Base-by-base conservation (phyloP, 2,888 invertebrate species). In the Suillia variegata region DNA sequence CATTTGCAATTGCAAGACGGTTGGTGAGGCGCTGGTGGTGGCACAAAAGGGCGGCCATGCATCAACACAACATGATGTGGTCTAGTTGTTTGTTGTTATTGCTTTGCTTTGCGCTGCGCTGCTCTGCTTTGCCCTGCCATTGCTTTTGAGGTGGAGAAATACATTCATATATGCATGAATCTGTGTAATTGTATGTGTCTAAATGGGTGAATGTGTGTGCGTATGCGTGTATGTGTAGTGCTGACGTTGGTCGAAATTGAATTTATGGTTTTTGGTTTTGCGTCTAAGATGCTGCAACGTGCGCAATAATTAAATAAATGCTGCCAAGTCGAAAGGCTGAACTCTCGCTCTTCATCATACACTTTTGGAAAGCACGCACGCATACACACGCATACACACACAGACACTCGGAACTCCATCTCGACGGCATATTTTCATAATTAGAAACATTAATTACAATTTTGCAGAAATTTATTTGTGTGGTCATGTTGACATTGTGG, bases 391-490 rank as follows among this genome's bases (percentile, higher is more conserved):
- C n/a, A n/a, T n/a, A n/a, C n/a, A n/a, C n/a, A n/a, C n/a, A n/a
- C n/a, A n/a, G n/a, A n/a, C n/a, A n/a, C n/a, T n/a, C n/a, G n/a
- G n/a, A n/a, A n/a, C n/a, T n/a, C n/a, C n/a, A n/a, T n/a, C n/a
- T n/a, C n/a, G n/a, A 18, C 18, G 45, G 45, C 45, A 45, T 17
- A 45, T 45, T 45, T 45, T 45, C 17, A 45, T 45, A 45, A 45
- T 45, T 45, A 45, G 18, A 17, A 17, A 45, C 45, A 45, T 45
- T 45, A 45, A 45, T 45, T 45, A 45, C 20, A 45, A 38, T n/a
- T n/a, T n/a, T n/a, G n/a, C 10, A 38, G n/a, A 13, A 13, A 17
- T 45, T 4, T 45, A 6, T 17, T 45, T 18, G 20, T 20, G 17
- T n/a, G n/a, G n/a, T 13, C 13, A 45, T 45, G 45, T 45, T 17